Evolutionary conservation across 53 echinoderm and acorn worm species (phyloP), one percentile per base, ranked within the genome.

Genomic region (Zoroaster sp.): DNA sequence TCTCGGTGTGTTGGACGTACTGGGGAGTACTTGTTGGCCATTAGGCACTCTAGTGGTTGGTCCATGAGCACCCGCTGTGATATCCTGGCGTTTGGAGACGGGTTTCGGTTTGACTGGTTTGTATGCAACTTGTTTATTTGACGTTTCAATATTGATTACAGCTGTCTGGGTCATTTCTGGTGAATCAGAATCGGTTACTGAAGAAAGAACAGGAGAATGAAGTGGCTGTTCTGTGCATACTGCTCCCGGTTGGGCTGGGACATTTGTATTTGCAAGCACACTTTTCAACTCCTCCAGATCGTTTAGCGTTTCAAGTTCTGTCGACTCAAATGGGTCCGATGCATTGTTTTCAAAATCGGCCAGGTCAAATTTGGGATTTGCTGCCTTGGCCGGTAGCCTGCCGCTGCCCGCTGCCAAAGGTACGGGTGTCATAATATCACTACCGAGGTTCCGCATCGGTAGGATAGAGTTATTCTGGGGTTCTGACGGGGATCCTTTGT

Each of bases 281-380:
- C 90, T 94, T 38, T 91, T 93, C 42, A 99, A 77, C 75, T 99
- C 99, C 49, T 99, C 99, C 89, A 99, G 87, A 70, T 94, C 99
- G 76, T 99, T 93, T 15, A 99, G 51, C 17, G 96, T 99, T 79
- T 99, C 91, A 49, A 99, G 80, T 59, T 99, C 99, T 11, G 99
- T 94, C 33, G 91, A 73, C 75, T 99, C 99, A 91, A 99, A 99
- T 4, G 96, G 99, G 77, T 99, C 99, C 0, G 92, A 91, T 4
- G 94, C 91, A 21, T 76, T 81, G 43, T 74, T 90, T 66, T 99
- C 97, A 93, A 99, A 99, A 41, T 94, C 96, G 41, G 94, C 87
- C 28, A 94, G 76, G 72, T 95, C 92, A 28, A 91, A 83, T 3
- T 83, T 83, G 83, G 45, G 83, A 17, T 69, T 46, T 10, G 2